phyloP scores from a whole-genome alignment of 2,888 invertebrate genomes.

The Hemistola chrysoprasaria region DNA sequence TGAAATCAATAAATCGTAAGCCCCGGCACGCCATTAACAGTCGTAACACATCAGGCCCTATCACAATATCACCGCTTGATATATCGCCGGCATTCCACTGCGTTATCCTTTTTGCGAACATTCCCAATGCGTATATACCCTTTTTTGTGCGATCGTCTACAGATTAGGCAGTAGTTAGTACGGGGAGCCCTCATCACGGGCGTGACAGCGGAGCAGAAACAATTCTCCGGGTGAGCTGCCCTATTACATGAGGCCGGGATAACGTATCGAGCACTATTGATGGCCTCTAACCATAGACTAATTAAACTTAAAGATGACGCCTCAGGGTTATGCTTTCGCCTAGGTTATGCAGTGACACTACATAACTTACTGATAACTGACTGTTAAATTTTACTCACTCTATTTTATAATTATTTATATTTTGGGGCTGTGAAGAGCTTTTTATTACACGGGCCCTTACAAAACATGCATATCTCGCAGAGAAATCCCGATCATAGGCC shows the following conservation, averaged over 20 bases:
- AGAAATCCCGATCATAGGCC: too few relatives aligned
- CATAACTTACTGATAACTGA: too few relatives aligned
- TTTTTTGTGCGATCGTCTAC: conserved; percentile 27
- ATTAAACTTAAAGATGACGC: too few relatives aligned
- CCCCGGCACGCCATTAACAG: conserved; percentile 3
- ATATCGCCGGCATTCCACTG: conserved; percentile 52
- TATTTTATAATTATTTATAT: too few relatives aligned
- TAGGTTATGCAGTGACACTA: too few relatives aligned
- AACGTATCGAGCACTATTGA: conserved; percentile 35
- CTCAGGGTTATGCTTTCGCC: too few relatives aligned
- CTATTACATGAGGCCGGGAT: conserved; percentile 51
- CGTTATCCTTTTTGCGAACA: conserved; percentile 55
- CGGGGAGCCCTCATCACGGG: conserved; percentile 51
- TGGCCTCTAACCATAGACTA: conserved; percentile 2
- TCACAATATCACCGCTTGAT: conserved; percentile 34
- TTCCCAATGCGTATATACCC: conserved; percentile 16
- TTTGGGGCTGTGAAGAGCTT: too few relatives aligned
- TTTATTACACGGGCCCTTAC: too few relatives aligned
- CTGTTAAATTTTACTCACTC: too few relatives aligned
- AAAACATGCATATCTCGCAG: too few relatives aligned
- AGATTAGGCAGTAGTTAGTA: conserved; percentile 17
- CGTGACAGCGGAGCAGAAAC: conserved; percentile 57
- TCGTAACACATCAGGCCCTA: conserved; percentile 10
- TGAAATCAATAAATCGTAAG: too few relatives aligned
- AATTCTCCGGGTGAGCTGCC: conserved; percentile 48